Percentiles rank a stretch among this genome's conserved stretches.
Evolutionary conservation across 2,797 vertebrate species (phyloP).

Genomic region (Paratrypauchen microcephalus): DNA sequence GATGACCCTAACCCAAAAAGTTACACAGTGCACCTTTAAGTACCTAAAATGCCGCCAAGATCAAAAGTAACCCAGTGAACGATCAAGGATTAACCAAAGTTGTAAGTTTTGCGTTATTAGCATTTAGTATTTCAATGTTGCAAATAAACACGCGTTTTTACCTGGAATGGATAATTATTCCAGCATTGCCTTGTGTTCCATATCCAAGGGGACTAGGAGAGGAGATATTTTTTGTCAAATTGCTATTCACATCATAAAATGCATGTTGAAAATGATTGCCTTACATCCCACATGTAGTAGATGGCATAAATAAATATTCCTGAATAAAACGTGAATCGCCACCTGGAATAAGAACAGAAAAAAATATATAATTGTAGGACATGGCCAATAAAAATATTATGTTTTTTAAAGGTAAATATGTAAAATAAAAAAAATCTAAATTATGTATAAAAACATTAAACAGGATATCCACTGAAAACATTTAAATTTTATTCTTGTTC

Average conservation of each 20-base stretch:
- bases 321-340: slow-evolving; percentile 74
- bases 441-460: too few relatives aligned
- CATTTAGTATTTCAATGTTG: not conserved
- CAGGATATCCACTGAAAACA: too few relatives aligned
- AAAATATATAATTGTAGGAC: not conserved
- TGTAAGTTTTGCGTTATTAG: not conserved
- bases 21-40: too few relatives aligned
- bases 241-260: not conserved
- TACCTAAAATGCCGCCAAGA: too few relatives aligned
- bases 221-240: slow-evolving; percentile 1
- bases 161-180: slow-evolving; percentile 74
- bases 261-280: not conserved
- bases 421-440: too few relatives aligned
- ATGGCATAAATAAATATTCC: slow-evolving; percentile 69
- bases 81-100: too few relatives aligned
- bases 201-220: slow-evolving; percentile 68
- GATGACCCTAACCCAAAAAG: too few relatives aligned
- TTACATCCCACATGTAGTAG: slow-evolving; percentile 65
- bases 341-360: slow-evolving; percentile 49
- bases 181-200: slow-evolving; percentile 71
- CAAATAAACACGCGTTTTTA: slow-evolving; percentile 20
- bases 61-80: too few relatives aligned
- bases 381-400: not conserved
- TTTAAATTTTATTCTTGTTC: too few relatives aligned
- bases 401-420: too few relatives aligned